A percentile compares a stretch with the other conserved stretches of the same genome.
Conservation (phyloP, 2,113 vertebrate species). For the Petromus typicus region DNA sequence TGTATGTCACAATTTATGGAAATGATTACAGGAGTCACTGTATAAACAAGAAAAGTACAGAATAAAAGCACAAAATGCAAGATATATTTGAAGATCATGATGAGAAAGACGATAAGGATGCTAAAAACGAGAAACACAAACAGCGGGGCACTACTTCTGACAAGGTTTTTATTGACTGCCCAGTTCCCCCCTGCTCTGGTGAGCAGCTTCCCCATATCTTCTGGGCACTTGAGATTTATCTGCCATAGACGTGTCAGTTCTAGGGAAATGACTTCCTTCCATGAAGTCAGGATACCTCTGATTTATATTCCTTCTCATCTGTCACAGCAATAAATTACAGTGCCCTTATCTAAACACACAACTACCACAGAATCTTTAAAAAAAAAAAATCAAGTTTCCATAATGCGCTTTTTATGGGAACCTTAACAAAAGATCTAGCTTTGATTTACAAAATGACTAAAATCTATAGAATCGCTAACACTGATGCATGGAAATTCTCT, state of each 20-base stretch:
- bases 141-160: accelerated
- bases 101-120: not conserved
- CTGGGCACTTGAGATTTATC: not conserved
- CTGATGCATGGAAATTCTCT: not conserved
- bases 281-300: not conserved
- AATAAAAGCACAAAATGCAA: not conserved
- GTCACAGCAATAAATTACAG: not conserved
- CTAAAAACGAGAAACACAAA: not conserved
- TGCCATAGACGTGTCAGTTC: not conserved
- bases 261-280: not conserved
- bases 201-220: not conserved
- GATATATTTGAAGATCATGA: not conserved
- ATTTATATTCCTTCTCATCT: slow-evolving; percentile 11
- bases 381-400: slow-evolving; percentile 46
- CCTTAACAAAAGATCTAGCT: slow-evolving; percentile 11
- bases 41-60: not conserved
- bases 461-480: not conserved
- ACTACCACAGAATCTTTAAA: not conserved
- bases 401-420: not conserved
- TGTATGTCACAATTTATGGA: not conserved
- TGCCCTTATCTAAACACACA: not conserved
- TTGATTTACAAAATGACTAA: not conserved
- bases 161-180: too few relatives aligned
- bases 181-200: too few relatives aligned
- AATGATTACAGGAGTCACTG: not conserved